Percentiles rank a stretch among this genome's conserved stretches.
These are phyloP conservation scores for Myiagra hebetior DNA, from an alignment of 2,113 vertebrate species.

Conservation along the genomic window DNA sequence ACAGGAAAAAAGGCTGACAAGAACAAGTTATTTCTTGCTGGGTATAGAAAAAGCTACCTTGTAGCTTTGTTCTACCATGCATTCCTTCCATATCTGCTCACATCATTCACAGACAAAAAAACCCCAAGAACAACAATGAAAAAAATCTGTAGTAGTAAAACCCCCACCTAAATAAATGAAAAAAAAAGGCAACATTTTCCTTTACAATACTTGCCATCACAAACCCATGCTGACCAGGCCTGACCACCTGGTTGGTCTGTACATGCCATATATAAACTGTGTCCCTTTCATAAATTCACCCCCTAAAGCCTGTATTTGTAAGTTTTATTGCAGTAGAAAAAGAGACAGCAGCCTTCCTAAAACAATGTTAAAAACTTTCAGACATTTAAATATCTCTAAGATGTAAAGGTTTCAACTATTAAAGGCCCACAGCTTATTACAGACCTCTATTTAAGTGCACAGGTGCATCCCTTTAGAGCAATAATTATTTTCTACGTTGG, in stretches of 20 bases:
- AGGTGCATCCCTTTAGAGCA: background rate
- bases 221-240: background rate
- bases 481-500: background rate
- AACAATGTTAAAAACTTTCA: background rate
- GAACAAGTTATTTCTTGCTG: background rate
- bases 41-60: background rate
- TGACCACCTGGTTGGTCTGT: background rate
- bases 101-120: background rate
- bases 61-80: background rate
- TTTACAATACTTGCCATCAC: background rate
- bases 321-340: background rate
- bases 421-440: background rate
- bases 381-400: background rate
- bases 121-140: accelerated
- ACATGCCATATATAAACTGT: background rate
- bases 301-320: background rate
- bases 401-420: background rate
- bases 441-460: background rate
- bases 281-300: background rate
- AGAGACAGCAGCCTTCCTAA: background rate
- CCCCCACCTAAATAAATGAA: background rate
- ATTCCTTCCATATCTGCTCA: background rate
- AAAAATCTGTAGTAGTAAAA: background rate
- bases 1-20: background rate
- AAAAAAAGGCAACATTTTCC: background rate